A percentile compares a stretch with the other conserved stretches of the same genome.
These are phyloP conservation scores for Hemibagrus guttatus DNA, from an alignment of 2,797 vertebrate species.

Conservation along the genomic window DNA sequence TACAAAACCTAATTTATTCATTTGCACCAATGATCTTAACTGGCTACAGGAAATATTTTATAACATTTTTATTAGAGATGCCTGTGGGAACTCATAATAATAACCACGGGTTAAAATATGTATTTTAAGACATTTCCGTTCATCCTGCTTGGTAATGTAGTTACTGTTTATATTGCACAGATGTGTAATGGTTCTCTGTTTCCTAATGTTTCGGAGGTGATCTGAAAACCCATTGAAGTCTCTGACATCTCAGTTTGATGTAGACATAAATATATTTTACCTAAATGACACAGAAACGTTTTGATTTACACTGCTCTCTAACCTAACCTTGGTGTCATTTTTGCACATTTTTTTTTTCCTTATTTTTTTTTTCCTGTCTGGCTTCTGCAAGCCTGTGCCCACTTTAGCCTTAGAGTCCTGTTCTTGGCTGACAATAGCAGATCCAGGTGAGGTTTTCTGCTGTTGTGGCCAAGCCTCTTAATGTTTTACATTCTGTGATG, in stretches of 20 bases:
- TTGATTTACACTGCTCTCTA: not conserved
- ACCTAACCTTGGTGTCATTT: not conserved
- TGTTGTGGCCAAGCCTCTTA: no score
- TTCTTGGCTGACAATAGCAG: no score
- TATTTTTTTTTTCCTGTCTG: no score
- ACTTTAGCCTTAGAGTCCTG: no score
- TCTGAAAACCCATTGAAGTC: not conserved
- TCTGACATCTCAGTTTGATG: not conserved
- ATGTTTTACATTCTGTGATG: no score
- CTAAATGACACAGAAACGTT: not conserved
- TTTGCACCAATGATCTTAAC: not conserved
- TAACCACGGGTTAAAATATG: not conserved
- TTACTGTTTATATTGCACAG: not conserved
- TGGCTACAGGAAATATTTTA: not conserved
- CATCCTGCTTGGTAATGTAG: not conserved
- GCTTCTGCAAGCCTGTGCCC: no score
- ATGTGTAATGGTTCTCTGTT: not conserved
- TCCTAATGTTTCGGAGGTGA: not conserved
- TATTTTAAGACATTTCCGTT: not conserved
- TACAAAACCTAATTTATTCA: not conserved
- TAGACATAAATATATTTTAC: not conserved
- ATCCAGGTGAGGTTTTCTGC: no score
- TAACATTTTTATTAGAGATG: not conserved
- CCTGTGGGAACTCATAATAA: not conserved
- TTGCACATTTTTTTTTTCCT: not conserved